phyloP scores from a whole-genome alignment of 2,797 vertebrate genomes.

The Enteromius viviparus region DNA sequence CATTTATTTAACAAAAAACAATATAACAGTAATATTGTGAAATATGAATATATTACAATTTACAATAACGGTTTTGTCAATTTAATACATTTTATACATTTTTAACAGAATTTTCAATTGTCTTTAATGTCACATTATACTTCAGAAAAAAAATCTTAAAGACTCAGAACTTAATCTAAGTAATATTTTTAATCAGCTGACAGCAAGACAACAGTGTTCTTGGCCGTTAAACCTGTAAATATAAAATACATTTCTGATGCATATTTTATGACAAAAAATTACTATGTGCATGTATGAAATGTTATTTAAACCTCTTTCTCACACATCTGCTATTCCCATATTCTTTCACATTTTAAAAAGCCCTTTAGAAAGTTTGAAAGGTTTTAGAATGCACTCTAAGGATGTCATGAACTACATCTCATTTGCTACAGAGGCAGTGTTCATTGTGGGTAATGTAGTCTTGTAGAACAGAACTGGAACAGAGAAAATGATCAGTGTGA shows the following conservation, averaged over 20 bases:
- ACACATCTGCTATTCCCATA: background rate
- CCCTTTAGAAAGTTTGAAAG: background rate
- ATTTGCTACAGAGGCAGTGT: constrained; percentile 15
- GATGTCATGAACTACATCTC: background rate
- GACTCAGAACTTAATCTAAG: background rate
- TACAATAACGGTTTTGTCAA: background rate
- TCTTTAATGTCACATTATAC: background rate
- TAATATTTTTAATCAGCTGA: background rate
- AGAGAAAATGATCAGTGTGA: background rate
- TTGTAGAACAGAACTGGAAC: constrained; percentile 20
- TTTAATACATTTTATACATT: background rate
- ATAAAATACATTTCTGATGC: background rate
- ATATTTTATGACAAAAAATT: background rate
- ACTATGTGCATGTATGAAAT: background rate
- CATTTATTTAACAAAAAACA: background rate
- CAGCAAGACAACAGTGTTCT: background rate
- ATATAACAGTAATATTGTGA: background rate
- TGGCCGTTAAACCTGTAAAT: background rate
- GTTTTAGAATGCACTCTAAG: background rate
- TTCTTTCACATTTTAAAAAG: background rate
- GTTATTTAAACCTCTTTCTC: background rate
- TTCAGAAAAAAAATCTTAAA: background rate
- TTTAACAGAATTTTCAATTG: background rate
- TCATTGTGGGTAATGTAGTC: constrained; percentile 50
- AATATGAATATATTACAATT: background rate